Evolutionary conservation across 2,113 vertebrate genomes (phyloP), one percentile per base, ranked within the genome.

Genomic region (Verasper variegatus): DNA sequence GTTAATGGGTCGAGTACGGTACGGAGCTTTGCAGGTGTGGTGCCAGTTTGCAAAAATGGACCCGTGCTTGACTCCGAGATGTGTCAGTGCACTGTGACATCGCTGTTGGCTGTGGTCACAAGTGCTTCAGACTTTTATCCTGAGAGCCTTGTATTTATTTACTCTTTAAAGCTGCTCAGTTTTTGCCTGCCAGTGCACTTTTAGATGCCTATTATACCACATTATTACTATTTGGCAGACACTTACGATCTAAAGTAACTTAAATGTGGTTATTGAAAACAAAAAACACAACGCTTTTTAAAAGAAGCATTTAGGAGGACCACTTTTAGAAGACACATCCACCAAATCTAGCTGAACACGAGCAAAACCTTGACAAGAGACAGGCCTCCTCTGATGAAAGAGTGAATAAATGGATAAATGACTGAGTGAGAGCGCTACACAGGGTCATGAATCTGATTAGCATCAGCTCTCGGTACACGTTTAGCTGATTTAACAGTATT

Each of bases 401-500:
- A 21, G 9, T 40, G 60, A 63, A 64, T 49, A 11, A 71, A 69
- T 40, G 24, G 54, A 69, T 62, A 15, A 71, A 5, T 52, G 61
- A 27, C 18, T 18, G 64, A 59, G 17, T n/a, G 64, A 63, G 37
- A 37, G 68, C 69, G 66, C 68, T 54, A 11, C 37, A 68, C 27
- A 26, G 69, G 73, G 76, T 69, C 64, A 54, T 63, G 75, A 56
- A 80, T 83, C 65, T 66, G 75, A 86, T 87, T 81, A 74, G 63
- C 80, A 76, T 78, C 79, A 57, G 62, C 73, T 78, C 21, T 58
- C 2, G 27, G 45, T 62, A 73, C 80, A 49, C 75, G 83, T 84
- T 89, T 61, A 85, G 85, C 81, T 88, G 86, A 90, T 90, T 88
- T 90, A 73, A 83, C 76, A 82, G 67, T 79, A 86, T 90, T 86